phyloP scores from a whole-genome alignment of 2,797 vertebrate genomes.

The Neostethus bicornis region DNA sequence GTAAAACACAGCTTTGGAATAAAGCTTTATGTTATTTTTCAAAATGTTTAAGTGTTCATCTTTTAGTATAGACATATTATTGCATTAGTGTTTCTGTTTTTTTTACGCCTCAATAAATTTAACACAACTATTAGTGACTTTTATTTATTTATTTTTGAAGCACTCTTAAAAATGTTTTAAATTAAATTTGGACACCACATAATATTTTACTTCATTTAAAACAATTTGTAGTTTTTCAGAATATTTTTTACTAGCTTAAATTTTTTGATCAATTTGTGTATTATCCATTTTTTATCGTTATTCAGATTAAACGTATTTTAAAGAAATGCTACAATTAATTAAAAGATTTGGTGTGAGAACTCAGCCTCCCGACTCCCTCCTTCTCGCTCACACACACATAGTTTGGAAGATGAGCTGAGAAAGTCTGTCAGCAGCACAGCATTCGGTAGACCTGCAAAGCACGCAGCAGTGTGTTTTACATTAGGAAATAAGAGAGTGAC shows the following conservation, averaged over 20 bases:
- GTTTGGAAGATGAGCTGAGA: conserved; percentile 27
- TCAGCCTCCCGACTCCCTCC: not conserved
- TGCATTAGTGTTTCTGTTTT: not conserved
- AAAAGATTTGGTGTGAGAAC: not conserved
- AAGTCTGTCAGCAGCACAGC: conserved; percentile 30
- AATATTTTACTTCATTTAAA: too few relatives aligned
- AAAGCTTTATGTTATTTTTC: not conserved
- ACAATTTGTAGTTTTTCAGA: too few relatives aligned
- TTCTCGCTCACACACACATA: too few relatives aligned
- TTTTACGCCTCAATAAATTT: not conserved
- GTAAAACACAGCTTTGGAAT: not conserved
- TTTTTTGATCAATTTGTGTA: too few relatives aligned
- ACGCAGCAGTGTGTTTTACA: conserved; percentile 73
- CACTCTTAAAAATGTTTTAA: too few relatives aligned
- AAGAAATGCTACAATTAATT: conserved; percentile 3
- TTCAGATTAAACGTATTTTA: conserved; percentile 34
- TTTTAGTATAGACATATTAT: too few relatives aligned
- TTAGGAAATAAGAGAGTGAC: conserved; percentile 75
- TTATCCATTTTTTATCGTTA: too few relatives aligned
- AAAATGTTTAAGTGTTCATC: too few relatives aligned
- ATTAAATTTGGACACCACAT: too few relatives aligned
- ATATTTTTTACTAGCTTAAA: conserved; percentile 33
- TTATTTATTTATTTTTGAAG: conserved; percentile 9
- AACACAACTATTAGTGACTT: not conserved
- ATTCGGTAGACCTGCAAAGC: conserved; percentile 38